These are phyloP conservation scores for Xenus cinereus DNA, from an alignment of 2,113 vertebrate genomes.

Conservation along the genomic window DNA sequence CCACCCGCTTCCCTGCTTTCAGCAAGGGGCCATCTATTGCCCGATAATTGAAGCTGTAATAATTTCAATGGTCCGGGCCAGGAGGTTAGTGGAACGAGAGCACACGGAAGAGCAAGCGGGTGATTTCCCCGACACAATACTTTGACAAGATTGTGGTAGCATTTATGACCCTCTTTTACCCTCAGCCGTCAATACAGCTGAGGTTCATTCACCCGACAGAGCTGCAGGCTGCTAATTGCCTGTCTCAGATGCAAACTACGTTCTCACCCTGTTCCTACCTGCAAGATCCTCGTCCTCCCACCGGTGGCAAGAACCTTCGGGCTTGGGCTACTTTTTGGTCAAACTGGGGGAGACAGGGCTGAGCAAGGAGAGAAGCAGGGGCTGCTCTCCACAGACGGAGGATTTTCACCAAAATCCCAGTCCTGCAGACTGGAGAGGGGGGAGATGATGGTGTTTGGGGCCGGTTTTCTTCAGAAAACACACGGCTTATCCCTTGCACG, in stretches of 20 bases:
- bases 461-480: not conserved
- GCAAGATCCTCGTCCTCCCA: not conserved
- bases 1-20: not conserved
- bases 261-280: not conserved
- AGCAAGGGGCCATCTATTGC: not conserved
- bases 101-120: not conserved
- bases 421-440: not conserved
- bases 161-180: not conserved
- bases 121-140: not conserved
- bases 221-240: not conserved
- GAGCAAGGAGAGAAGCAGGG: not conserved
- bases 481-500: not conserved
- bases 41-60: not conserved
- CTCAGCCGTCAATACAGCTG: not conserved
- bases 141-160: not conserved
- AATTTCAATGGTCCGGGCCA: not conserved
- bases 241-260: not conserved
- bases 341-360: not conserved
- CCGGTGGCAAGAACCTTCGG: not conserved
- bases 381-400: not conserved
- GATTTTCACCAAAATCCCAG: not conserved
- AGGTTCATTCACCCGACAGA: not conserved
- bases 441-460: not conserved
- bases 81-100: not conserved
- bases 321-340: not conserved